These are phyloP conservation scores for Leontopithecus rosalia DNA, from an alignment of 2,797 vertebrate genomes.

Conservation along the genomic window DNA sequence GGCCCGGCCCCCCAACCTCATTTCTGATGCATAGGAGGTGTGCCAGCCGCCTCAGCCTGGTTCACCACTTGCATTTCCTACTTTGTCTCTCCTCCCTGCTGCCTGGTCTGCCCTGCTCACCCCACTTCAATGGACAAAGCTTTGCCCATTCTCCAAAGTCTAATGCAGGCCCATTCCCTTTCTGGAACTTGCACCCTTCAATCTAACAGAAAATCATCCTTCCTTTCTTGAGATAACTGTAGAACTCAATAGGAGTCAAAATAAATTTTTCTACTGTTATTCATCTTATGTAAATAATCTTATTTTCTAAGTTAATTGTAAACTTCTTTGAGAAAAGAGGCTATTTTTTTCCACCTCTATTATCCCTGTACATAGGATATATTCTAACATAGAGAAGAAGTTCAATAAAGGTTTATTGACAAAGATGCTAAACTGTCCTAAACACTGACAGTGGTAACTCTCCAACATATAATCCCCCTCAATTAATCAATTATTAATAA, in stretches of 20 bases:
- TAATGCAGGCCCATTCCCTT: background rate
- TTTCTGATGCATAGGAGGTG: background rate
- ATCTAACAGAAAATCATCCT: background rate
- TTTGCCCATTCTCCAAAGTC: background rate
- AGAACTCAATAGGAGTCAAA: background rate
- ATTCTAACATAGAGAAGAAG: background rate
- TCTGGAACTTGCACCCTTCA: background rate
- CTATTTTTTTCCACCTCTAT: background rate
- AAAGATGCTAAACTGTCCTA: background rate
- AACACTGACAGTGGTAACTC: background rate
- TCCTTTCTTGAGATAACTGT: background rate
- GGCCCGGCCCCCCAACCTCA: background rate
- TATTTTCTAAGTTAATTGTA: background rate
- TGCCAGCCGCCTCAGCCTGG: background rate
- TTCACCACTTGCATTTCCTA: background rate
- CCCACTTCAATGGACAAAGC: background rate
- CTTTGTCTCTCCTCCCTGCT: background rate
- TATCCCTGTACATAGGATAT: background rate
- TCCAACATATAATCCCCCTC: background rate
- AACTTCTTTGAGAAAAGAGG: background rate
- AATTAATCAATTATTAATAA: constrained; percentile 3
- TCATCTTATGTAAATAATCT: background rate
- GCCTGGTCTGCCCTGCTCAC: background rate
- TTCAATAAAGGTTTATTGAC: background rate
- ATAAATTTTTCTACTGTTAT: background rate